Conservation (phyloP, 2,797 vertebrate species). For the Coccyzus lansbergi region DNA sequence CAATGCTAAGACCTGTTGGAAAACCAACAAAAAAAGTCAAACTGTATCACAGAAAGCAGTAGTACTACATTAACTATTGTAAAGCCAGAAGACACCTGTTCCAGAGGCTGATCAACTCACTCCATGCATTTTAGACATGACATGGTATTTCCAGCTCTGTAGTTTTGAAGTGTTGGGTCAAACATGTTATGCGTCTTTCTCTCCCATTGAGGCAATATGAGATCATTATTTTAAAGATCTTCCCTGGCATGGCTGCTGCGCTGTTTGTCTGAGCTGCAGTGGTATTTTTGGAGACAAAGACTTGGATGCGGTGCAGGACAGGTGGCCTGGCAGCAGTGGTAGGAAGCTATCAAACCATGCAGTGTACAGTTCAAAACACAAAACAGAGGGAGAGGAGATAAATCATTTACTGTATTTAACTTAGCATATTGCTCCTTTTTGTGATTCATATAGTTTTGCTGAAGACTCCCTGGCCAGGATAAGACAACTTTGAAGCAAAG, state of each 20-base stretch:
- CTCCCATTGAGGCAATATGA: conserved; percentile 9
- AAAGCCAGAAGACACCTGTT: neutral
- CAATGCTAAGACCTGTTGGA: neutral
- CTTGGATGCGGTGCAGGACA: conserved; percentile 31
- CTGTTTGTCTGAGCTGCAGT: conserved; percentile 60
- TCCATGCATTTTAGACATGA: neutral
- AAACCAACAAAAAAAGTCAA: neutral
- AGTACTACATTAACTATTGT: neutral
- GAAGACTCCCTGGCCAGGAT: conserved; percentile 36
- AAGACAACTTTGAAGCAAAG: conserved; percentile 30
- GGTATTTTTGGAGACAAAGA: conserved; percentile 74
- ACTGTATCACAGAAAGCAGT: neutral
- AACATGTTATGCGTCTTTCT: conserved; percentile 15
- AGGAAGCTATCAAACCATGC: conserved; percentile 64
- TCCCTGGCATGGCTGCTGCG: conserved; percentile 60
- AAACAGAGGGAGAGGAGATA: conserved; percentile 64
- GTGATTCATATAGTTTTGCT: conserved; percentile 55
- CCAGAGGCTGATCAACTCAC: neutral
- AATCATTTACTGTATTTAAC: conserved; percentile 73
- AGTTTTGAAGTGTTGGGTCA: neutral
- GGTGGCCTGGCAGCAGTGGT: conserved; percentile 69
- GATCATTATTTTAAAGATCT: conserved; percentile 55
- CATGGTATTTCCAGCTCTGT: neutral
- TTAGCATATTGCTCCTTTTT: conserved; percentile 60
- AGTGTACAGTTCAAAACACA: conserved; percentile 56